Base-by-base conservation (phyloP, 1,140 invertebrate species). In the Penaeus vannamei region DNA sequence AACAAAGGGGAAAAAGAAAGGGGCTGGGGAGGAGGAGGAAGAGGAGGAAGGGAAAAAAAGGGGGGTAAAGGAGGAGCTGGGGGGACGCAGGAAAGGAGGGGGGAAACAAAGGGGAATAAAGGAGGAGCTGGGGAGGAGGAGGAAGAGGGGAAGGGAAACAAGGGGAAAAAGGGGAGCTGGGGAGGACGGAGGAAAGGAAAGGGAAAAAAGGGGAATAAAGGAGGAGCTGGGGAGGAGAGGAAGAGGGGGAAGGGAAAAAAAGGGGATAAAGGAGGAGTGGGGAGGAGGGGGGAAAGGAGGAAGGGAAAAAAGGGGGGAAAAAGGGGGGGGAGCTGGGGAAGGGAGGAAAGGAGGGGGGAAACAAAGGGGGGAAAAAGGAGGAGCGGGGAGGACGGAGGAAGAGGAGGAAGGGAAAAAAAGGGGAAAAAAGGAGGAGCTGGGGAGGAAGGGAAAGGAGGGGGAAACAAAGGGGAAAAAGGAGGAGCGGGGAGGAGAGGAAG, bases 401-500 rank as follows among this genome's bases (percentile, higher is more conserved):
- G 23, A 36, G 61, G 46, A 77, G 29, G 22, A 26, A 77, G 29
- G 26, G n/a, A n/a, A 17, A 77, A 17, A 77, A 17, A 26, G 14
- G 22, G 26, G 29, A 36, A 5, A 36, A 2, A 36, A 5, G 5
- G 1, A 36, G 36, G 5, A 2, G 5, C 2, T 2, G 1, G 10
- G 10, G 79, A 46, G 22, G 46, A n/a, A 59, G 22, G 46, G n/a
- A 81, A 22, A 23, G 79, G 46, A 12, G n/a, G 36, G 46, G 79
- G 46, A 10, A 81, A 36, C 46, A n/a, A 81, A 36, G 14, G 79
- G 46, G 42, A 81, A 36, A 81, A 36, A 81, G 79, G 46, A 36
- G 46, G 79, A 80, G 77, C 36, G 77, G 53, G 77, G 53, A 46
- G 53, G 77, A 80, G 77, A 80, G 42, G 61, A 59, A n/a, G n/a